Evolutionary conservation across 1,140 invertebrate genomes (phyloP).

Genomic region (Lycorma delicatula): DNA sequence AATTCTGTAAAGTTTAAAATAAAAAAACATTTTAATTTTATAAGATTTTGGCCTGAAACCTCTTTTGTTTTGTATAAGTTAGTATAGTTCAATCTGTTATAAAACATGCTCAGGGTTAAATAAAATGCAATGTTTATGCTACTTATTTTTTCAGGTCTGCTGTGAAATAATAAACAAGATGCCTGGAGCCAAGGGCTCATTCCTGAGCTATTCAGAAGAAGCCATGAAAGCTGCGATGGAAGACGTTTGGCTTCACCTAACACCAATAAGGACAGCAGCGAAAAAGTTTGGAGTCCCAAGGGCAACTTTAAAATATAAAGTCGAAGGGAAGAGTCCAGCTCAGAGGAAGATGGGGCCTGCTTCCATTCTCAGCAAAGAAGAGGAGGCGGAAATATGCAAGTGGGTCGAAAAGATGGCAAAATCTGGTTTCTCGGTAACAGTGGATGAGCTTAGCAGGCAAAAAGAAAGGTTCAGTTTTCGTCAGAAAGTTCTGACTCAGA

Average conservation of each 20-base stretch:
- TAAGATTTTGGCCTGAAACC: too few species aligned
- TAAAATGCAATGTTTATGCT: too few species aligned
- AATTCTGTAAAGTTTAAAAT: too few species aligned
- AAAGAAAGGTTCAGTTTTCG: too few species aligned
- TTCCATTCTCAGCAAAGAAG: slow-evolving; percentile 27
- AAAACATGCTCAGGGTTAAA: too few species aligned
- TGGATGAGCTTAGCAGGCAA: slow-evolving; percentile 32
- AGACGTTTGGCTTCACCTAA: slow-evolving; percentile 11
- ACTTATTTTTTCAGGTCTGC: too few species aligned
- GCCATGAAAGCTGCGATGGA: slow-evolving; percentile 11
- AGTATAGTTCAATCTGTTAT: too few species aligned
- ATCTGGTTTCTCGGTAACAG: slow-evolving; percentile 34
- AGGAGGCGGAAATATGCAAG: slow-evolving; percentile 31
- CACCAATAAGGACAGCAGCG: slow-evolving; percentile 18
- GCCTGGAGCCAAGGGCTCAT: slow-evolving; percentile 6
- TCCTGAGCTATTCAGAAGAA: slow-evolving; percentile 5
- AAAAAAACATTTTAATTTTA: too few species aligned
- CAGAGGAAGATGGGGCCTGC: slow-evolving; percentile 29
- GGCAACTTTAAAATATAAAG: slow-evolving; percentile 32
- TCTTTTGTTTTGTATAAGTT: too few species aligned
- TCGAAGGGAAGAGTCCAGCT: slow-evolving; percentile 26
- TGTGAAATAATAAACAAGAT: too few species aligned
- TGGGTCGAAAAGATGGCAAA: slow-evolving; percentile 34
- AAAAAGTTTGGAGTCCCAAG: slow-evolving; percentile 32
- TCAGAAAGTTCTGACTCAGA: too few species aligned